Conservation (phyloP, 2,113 vertebrate genomes). For the Onychorhynchus coronatus region DNA sequence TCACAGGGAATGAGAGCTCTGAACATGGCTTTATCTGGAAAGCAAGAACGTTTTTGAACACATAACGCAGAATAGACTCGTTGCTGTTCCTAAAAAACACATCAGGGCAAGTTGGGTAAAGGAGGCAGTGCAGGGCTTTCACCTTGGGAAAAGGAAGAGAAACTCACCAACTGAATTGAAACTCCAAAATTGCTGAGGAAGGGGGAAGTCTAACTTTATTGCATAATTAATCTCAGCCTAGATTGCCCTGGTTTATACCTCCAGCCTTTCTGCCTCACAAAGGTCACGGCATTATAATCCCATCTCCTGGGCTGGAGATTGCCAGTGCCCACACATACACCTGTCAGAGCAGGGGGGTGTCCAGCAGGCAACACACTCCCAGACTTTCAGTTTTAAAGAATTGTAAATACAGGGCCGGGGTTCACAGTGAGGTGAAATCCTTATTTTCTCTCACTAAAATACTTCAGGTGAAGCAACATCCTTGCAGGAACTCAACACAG, state of each 20-base stretch:
- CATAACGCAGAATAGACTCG: accelerated
- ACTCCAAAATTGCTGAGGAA: neutral
- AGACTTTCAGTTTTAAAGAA: neutral
- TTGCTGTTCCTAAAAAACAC: neutral
- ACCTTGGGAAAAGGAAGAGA: neutral
- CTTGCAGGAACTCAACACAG: neutral
- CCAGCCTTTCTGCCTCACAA: neutral
- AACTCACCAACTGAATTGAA: accelerated
- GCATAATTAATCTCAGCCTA: neutral
- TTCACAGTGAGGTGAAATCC: neutral
- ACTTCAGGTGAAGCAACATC: neutral
- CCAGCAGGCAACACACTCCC: neutral
- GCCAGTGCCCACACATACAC: accelerated
- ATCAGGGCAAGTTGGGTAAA: neutral
- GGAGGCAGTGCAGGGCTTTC: neutral
- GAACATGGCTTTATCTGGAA: slow-evolving; percentile 81
- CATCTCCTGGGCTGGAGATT: accelerated
- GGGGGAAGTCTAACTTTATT: neutral
- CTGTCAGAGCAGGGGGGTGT: accelerated
- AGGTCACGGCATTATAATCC: neutral
- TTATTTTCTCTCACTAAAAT: neutral
- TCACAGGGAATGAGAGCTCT: slow-evolving; percentile 75
- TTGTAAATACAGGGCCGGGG: accelerated
- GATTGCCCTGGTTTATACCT: neutral
- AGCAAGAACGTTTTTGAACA: neutral